These are phyloP conservation scores for Rhagoletis pomonella DNA, from an alignment of 1,140 invertebrate species.

Conservation along the genomic window DNA sequence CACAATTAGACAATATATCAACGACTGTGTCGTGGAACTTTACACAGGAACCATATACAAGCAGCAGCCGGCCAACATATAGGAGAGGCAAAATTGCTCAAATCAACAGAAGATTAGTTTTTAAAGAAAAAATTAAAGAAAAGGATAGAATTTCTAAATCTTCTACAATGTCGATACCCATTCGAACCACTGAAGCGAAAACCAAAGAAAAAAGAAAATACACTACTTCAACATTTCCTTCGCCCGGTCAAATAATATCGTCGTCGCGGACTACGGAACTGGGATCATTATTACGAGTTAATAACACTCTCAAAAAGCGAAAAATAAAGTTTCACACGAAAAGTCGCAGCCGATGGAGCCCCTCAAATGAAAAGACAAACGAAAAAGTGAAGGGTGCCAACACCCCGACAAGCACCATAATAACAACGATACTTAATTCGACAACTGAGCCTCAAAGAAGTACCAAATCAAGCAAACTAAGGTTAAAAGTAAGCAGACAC, in stretches of 20 bases:
- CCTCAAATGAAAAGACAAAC: background rate
- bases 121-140: slow-evolving; percentile 29
- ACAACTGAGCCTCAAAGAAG: background rate
- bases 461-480: background rate
- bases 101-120: slow-evolving; percentile 25
- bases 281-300: background rate
- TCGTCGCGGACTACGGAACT: background rate
- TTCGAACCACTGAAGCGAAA: background rate
- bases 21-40: background rate
- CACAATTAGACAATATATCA: background rate
- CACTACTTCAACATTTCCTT: background rate
- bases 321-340: background rate
- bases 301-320: background rate
- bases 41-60: background rate
- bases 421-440: background rate
- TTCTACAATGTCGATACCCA: background rate
- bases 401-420: background rate
- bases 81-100: slow-evolving; percentile 12
- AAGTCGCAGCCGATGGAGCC: slow-evolving; percentile 14
- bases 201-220: background rate
- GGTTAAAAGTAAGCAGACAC: slow-evolving; percentile 25
- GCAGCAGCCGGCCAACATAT: background rate
- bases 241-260: background rate
- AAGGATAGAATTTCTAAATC: background rate
- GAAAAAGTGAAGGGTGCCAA: background rate